phyloP scores from a whole-genome alignment of 2,888 invertebrate species.

The Gryllus longicercus region DNA sequence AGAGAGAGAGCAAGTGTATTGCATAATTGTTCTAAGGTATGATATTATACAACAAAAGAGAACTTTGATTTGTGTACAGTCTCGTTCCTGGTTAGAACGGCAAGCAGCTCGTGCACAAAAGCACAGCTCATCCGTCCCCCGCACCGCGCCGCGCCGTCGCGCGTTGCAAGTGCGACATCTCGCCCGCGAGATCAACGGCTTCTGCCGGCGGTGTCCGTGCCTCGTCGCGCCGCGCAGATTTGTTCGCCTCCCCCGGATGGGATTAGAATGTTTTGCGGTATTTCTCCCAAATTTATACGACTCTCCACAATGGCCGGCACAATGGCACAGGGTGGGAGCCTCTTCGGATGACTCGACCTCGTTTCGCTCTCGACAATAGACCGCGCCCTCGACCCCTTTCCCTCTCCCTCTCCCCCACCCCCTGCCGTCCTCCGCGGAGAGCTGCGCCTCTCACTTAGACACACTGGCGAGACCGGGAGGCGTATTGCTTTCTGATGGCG shows the following conservation, averaged over 20 bases:
- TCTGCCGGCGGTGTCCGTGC: not conserved
- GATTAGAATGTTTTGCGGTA: slow-evolving; percentile 17
- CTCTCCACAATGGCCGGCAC: not conserved
- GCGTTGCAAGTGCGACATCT: no score
- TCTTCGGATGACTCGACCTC: not conserved
- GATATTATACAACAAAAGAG: no score
- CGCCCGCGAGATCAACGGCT: not conserved
- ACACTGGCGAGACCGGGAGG: not conserved
- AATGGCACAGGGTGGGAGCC: not conserved
- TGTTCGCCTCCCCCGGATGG: not conserved
- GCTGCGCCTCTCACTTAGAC: not conserved
- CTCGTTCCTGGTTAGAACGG: no score
- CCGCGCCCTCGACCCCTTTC: not conserved
- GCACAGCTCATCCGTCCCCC: no score
- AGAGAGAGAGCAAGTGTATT: no score
- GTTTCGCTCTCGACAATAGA: not conserved
- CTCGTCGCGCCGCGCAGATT: not conserved
- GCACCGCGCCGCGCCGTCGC: no score
- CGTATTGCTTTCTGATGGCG: not conserved
- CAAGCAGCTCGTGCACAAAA: no score
- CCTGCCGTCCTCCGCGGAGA: not conserved
- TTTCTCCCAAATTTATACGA: not conserved
- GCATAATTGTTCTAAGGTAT: no score
- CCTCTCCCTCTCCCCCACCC: not conserved
- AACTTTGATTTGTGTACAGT: no score